Percentiles rank a stretch among this genome's conserved stretches.
These are phyloP conservation scores for Drosophila nikananu DNA, from an alignment of 1,140 invertebrate genomes.

Conservation along the genomic window DNA sequence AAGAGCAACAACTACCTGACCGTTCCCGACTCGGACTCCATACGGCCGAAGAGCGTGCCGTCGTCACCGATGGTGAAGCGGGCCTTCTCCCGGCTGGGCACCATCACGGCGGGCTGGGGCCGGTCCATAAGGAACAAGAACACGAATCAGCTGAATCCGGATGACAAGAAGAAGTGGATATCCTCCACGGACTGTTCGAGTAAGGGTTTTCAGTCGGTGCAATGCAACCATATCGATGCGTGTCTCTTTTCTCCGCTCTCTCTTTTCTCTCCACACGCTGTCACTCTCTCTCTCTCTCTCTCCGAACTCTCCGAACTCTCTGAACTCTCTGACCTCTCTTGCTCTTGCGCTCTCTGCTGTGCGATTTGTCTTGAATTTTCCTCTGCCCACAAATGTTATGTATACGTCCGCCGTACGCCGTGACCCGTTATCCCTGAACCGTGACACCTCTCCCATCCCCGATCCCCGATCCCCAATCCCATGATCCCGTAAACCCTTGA, in stretches of 20 bases:
- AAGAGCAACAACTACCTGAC: constrained; percentile 96
- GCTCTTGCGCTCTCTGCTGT: constrained; percentile 29
- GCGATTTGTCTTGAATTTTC: constrained; percentile 45
- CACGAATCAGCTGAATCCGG: constrained; percentile 89
- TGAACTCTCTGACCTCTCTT: background rate
- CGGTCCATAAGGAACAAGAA: constrained; percentile 92
- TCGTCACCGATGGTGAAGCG: constrained; percentile 97
- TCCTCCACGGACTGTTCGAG: constrained; percentile 96
- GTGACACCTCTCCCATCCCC: background rate
- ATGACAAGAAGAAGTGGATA: constrained; percentile 96
- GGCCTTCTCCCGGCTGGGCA: constrained; percentile 94
- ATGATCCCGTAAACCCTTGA: background rate
- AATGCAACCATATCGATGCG: constrained; percentile 85
- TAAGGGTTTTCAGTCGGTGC: constrained; percentile 86
- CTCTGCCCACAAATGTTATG: constrained; percentile 27
- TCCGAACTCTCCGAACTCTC: constrained; percentile 35
- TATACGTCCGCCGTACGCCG: constrained; percentile 33
- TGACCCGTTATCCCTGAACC: background rate
- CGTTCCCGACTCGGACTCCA: constrained; percentile 89
- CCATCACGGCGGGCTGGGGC: constrained; percentile 95
- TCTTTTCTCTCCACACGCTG: constrained; percentile 59
- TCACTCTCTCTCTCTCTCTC: constrained; percentile 27
- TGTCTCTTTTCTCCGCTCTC: constrained; percentile 66
- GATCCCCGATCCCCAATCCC: background rate
- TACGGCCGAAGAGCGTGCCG: constrained; percentile 95